phyloP scores from a whole-genome alignment of 1,140 invertebrate genomes.

The Drosophila serrata region DNA sequence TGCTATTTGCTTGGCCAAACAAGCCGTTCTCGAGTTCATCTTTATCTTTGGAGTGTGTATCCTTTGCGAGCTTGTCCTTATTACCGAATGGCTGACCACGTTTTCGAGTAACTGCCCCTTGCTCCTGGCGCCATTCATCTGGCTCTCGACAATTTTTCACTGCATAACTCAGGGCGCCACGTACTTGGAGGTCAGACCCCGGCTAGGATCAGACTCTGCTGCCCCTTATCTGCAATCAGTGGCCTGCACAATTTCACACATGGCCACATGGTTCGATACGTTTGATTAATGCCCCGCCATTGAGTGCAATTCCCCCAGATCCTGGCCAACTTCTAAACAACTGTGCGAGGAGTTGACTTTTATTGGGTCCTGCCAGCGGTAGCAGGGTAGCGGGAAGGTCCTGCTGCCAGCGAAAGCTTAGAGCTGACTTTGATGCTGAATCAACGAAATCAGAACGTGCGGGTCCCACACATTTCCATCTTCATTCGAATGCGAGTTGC shows the following conservation, averaged over 20 bases:
- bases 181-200: constrained; percentile 34
- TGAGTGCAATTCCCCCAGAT: constrained; percentile 14
- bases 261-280: constrained; percentile 70
- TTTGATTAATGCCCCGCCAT: constrained; percentile 74
- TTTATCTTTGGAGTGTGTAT: constrained; percentile 33
- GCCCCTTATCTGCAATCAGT: constrained; percentile 72
- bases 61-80: constrained; percentile 27
- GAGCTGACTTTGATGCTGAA: constrained; percentile 53
- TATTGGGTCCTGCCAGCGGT: constrained; percentile 22
- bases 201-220: constrained; percentile 1
- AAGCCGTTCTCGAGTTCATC: constrained; percentile 42
- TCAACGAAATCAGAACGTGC: constrained; percentile 61
- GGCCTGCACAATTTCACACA: constrained; percentile 75
- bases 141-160: constrained; percentile 69
- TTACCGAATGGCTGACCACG: constrained; percentile 44
- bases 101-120: constrained; percentile 33
- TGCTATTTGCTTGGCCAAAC: constrained; percentile 56
- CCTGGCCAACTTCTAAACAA: constrained; percentile 50
- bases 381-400: background rate
- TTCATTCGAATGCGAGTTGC: constrained; percentile 22
- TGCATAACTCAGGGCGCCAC: constrained; percentile 74
- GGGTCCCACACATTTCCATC: constrained; percentile 54
- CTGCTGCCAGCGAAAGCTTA: constrained; percentile 7
- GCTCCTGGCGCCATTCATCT: constrained; percentile 61
- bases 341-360: constrained; percentile 34